Conservation (phyloP, 2,888 invertebrate species). For the Drosophila ezoana region DNA sequence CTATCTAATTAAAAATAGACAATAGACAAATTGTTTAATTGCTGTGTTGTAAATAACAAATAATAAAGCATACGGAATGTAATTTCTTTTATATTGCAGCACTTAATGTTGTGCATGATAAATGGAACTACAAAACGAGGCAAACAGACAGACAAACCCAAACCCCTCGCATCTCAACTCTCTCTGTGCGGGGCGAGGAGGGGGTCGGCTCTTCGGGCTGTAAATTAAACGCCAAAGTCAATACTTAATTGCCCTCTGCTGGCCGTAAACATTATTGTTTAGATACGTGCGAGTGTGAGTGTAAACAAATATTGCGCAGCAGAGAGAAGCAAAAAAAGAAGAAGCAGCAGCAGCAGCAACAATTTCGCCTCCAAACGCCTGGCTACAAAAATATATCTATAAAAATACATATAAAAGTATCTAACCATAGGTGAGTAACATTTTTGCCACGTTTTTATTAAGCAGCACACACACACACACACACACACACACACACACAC, state of each 20-base stretch:
- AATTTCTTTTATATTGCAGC: neutral
- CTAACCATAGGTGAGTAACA: conserved; percentile 16
- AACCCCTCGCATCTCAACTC: too few relatives aligned
- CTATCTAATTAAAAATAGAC: neutral
- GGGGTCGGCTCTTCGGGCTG: conserved; percentile 6
- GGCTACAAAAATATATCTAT: conserved; percentile 10
- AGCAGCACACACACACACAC: neutral
- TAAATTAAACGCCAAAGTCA: conserved; percentile 53
- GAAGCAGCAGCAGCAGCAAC: neutral
- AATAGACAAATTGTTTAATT: conserved; percentile 17
- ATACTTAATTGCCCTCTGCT: conserved; percentile 51
- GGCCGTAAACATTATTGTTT: conserved; percentile 52
- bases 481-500: neutral
- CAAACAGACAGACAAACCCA: too few relatives aligned
- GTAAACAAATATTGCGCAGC: conserved; percentile 40
- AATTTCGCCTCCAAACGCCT: conserved; percentile 13
- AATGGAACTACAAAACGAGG: conserved; percentile 9
- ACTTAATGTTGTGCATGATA: conserved; percentile 9
- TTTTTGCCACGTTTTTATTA: conserved; percentile 19
- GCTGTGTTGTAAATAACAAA: neutral
- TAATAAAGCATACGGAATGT: neutral
- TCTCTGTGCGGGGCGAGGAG: too few relatives aligned
- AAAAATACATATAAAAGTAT: conserved; percentile 8
- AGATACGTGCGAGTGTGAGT: conserved; percentile 33
- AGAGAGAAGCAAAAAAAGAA: conserved; percentile 1